These are phyloP conservation scores for Pseudomyrmex concolor DNA, from an alignment of 1,140 invertebrate species.

Conservation along the genomic window DNA sequence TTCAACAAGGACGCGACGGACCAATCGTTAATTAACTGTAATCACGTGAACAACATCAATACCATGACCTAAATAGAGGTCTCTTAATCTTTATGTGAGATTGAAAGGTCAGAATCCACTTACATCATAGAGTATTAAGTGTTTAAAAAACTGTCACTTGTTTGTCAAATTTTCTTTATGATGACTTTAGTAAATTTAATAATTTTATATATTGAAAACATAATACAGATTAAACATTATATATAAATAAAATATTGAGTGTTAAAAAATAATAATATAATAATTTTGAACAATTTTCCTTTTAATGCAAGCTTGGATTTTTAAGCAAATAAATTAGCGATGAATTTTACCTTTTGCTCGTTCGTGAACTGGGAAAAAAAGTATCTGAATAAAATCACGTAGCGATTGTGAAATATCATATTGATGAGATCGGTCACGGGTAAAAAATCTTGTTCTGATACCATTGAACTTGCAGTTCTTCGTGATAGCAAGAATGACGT, in stretches of 20 bases:
- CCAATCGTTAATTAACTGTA: slow-evolving; percentile 41
- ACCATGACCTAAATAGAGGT: slow-evolving; percentile 53
- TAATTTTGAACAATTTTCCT: slow-evolving; percentile 2
- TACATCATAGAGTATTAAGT: background rate
- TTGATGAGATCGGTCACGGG: background rate
- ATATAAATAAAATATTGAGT: slow-evolving; percentile 5
- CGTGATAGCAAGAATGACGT: background rate
- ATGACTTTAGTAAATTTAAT: background rate
- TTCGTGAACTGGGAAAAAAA: background rate
- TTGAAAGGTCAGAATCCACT: background rate
- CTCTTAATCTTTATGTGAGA: slow-evolving; percentile 39
- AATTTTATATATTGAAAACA: too few relatives aligned
- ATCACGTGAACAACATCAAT: slow-evolving; percentile 49
- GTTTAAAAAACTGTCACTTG: too few relatives aligned
- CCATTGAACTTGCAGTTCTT: background rate
- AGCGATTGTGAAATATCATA: background rate
- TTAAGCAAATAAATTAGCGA: background rate
- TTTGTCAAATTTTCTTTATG: too few relatives aligned
- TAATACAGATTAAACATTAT: background rate
- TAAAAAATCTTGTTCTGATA: background rate
- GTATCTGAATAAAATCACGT: background rate
- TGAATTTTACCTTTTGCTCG: background rate
- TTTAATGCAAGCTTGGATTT: background rate
- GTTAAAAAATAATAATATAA: background rate
- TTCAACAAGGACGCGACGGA: slow-evolving; percentile 5